phyloP scores from a whole-genome alignment of 2,888 invertebrate genomes.

The Embidobia sp. region DNA sequence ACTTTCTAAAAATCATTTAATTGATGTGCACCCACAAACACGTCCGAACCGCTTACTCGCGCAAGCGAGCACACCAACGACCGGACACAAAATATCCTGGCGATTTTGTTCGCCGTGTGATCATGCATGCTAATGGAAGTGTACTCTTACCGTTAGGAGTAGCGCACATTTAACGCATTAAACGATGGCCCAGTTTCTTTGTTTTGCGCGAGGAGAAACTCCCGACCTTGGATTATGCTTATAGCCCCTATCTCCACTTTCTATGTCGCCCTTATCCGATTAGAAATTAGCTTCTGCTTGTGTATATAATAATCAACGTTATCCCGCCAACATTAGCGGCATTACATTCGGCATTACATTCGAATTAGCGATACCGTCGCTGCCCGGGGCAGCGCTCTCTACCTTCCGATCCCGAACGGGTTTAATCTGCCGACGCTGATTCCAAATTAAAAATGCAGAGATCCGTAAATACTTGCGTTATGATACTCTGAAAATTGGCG shows the following conservation, averaged over 20 bases:
- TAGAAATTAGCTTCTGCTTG: conserved; percentile 63
- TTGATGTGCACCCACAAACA: conserved; percentile 5
- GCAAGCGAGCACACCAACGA: no score
- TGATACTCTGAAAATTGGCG: background rate
- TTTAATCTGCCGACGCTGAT: conserved; percentile 9
- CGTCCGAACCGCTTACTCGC: no score
- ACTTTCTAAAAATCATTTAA: conserved; percentile 22
- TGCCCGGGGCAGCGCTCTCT: conserved; percentile 22
- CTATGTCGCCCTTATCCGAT: conserved; percentile 63
- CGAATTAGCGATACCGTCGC: conserved; percentile 39
- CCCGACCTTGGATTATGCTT: conserved; percentile 59
- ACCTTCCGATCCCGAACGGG: conserved; percentile 26
- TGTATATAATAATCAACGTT: conserved; percentile 54
- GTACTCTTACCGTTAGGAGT: conserved; percentile 20
- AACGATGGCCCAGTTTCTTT: conserved; percentile 60
- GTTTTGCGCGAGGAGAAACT: conserved; percentile 53
- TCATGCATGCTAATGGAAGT: conserved; percentile 34
- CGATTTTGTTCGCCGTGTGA: conserved; percentile 10
- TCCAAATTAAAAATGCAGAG: no score
- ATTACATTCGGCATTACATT: conserved; percentile 45
- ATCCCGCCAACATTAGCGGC: conserved; percentile 37
- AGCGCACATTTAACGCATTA: conserved; percentile 40
- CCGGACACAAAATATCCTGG: conserved; percentile 8
- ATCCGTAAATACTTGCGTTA: no score
- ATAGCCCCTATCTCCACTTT: conserved; percentile 59